Percentiles rank a stretch among this genome's conserved stretches.
phyloP scores from a whole-genome alignment of 2,113 vertebrate genomes.

The Campylomormyrus tamandua region DNA sequence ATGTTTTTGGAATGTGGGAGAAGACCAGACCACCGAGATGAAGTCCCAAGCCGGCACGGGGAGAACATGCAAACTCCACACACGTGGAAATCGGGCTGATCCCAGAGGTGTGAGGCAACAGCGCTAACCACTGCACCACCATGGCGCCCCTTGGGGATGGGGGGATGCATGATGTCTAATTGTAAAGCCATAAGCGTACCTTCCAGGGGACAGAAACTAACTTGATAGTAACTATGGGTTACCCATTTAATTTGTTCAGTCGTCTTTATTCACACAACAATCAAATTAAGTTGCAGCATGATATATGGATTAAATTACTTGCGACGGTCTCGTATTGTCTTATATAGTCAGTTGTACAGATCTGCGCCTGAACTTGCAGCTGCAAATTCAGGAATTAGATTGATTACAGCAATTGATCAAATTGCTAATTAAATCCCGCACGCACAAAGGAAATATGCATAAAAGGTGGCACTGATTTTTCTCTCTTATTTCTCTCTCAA shows the following conservation, averaged over 20 bases:
- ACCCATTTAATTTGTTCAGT: not conserved
- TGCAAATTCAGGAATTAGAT: not conserved
- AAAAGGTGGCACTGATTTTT: not conserved
- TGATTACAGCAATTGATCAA: slow-evolving; percentile 14
- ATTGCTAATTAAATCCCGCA: slow-evolving; percentile 6
- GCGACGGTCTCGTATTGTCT: not conserved
- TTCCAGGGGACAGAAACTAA: not conserved
- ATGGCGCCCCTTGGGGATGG: not conserved
- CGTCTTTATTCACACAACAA: not conserved
- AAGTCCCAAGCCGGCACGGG: too few species aligned
- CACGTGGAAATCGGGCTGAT: too few species aligned
- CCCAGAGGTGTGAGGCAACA: too few species aligned
- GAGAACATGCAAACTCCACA: too few species aligned
- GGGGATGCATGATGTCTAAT: not conserved
- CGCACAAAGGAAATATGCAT: not conserved
- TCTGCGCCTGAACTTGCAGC: not conserved
- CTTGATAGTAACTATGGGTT: not conserved
- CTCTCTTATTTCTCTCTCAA: not conserved
- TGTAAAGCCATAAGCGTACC: not conserved
- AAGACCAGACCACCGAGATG: too few species aligned
- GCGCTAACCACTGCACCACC: too few species aligned
- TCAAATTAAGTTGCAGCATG: not conserved
- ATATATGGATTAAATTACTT: not conserved
- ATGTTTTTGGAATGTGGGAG: too few species aligned
- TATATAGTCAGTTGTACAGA: not conserved